Conservation (phyloP, 2,888 invertebrate species). For the Athalia circularis region DNA sequence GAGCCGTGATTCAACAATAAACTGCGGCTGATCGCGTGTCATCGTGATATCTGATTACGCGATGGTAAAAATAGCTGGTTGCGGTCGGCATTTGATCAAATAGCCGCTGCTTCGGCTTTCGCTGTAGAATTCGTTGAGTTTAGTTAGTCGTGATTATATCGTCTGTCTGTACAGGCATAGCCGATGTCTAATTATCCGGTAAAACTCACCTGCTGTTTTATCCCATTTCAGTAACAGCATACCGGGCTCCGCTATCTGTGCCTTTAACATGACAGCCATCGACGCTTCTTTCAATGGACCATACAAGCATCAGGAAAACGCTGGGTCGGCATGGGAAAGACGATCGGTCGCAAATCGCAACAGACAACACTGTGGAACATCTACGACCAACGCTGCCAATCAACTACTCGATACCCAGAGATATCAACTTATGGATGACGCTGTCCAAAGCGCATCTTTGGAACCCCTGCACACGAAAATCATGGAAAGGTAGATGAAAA, state of each 20-base stretch:
- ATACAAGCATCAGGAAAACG: constrained; percentile 88
- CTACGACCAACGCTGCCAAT: constrained; percentile 62
- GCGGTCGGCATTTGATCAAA: constrained; percentile 27
- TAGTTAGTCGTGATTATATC: neutral
- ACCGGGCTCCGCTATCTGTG: constrained; percentile 93
- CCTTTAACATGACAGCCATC: constrained; percentile 90
- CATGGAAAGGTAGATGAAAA: constrained; percentile 76
- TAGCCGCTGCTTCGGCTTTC: neutral
- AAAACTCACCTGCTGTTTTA: neutral
- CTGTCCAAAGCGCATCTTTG: constrained; percentile 85
- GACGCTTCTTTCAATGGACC: constrained; percentile 89
- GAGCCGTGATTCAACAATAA: constrained; percentile 6
- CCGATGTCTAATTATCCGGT: too few relatives aligned
- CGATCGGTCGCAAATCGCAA: constrained; percentile 73
- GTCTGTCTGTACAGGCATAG: too few relatives aligned
- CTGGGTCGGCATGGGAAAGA: constrained; percentile 87
- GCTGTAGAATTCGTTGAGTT: neutral
- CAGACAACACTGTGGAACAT: constrained; percentile 73
- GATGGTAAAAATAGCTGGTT: neutral
- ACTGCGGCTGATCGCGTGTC: constrained; percentile 12
- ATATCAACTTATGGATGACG: constrained; percentile 92
- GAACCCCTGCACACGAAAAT: constrained; percentile 83
- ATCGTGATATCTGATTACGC: constrained; percentile 26
- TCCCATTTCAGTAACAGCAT: constrained; percentile 83
- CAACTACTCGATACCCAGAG: constrained; percentile 81